Evolutionary conservation across 2,797 vertebrate genomes (phyloP), one percentile per base, ranked within the genome.

Genomic region (Poliocrania exsul): DNA sequence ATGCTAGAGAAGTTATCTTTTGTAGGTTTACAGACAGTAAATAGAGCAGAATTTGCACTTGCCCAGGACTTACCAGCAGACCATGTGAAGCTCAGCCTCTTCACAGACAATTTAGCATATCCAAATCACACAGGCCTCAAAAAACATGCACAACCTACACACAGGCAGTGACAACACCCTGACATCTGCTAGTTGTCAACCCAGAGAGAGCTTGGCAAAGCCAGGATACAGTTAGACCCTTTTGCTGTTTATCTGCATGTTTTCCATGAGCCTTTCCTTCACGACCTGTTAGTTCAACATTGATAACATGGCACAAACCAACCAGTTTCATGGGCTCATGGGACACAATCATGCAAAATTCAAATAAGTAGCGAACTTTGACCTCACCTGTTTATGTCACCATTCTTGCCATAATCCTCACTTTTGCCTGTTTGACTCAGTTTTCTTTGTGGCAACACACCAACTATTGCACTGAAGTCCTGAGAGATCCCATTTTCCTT

Each of bases 161-260:
- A 25, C 13, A 7, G 0, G 0, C 24, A 56, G 37, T 29, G 72
- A 56, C 3, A 5, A n/a, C 53, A 62, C 12, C 58, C 54, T 1
- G 0, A 33, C 25, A 71, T 31, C 77, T 42, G 26, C 57, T 64
- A 49, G 24, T 11, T 38, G 11, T 37, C 84, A 83, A 20, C 25
- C 11, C 28, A 53, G 33, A 7, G 0, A 1, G 57, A 81, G 18
- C 13, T 42, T 62, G 69, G 56, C 28, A 90, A 77, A 70, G 42
- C 4, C 49, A 66, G 35, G 47, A 25, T 24, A n/a, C 5, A 33
- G 23, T 51, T 86, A 0, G 0, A 10, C 18, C 21, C 16, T 42
- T 69, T 69, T 69, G 26, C 42, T 65, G 26, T 61, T 75, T 65
- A 67, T 37, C 42, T 67, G 26, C 13, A 1, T 6, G 18, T 72